phyloP scores from a whole-genome alignment of 2,113 vertebrate species.

The Gymnogyps californianus region DNA sequence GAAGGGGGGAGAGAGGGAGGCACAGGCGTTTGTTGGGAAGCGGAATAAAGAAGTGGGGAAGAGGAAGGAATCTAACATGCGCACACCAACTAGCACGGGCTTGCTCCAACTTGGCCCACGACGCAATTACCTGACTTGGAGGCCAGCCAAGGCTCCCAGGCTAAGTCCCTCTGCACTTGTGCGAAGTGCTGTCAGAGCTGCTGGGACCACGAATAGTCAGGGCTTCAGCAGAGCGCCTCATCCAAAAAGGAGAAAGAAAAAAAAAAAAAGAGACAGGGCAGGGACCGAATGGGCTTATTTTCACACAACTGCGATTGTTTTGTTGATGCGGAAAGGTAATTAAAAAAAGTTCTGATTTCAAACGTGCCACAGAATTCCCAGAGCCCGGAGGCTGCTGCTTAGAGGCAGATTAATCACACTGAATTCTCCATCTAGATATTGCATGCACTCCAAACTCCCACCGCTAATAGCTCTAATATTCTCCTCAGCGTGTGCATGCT shows the following conservation, averaged over 20 bases:
- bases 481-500: constrained; percentile 82
- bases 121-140: constrained; percentile 42
- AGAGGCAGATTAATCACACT: constrained; percentile 85
- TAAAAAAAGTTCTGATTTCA: constrained; percentile 78
- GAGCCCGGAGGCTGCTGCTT: constrained; percentile 82
- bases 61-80: neutral
- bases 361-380: constrained; percentile 76
- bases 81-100: neutral
- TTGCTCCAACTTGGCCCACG: constrained; percentile 33
- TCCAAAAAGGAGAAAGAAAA: neutral
- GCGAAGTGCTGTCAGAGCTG: constrained; percentile 35
- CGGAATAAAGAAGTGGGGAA: neutral
- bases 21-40: neutral
- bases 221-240: neutral
- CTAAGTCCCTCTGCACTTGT: constrained; percentile 25
- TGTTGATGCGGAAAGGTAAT: constrained; percentile 70
- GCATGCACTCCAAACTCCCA: constrained; percentile 81
- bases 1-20: neutral
- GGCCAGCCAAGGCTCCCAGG: neutral
- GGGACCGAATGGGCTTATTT: constrained; percentile 57
- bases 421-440: constrained; percentile 83
- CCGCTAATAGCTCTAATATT: constrained; percentile 85
- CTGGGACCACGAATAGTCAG: neutral
- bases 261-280: neutral
- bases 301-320: constrained; percentile 62